phyloP scores from a whole-genome alignment of 2,113 vertebrate species.

The Osmerus eperlanus region DNA sequence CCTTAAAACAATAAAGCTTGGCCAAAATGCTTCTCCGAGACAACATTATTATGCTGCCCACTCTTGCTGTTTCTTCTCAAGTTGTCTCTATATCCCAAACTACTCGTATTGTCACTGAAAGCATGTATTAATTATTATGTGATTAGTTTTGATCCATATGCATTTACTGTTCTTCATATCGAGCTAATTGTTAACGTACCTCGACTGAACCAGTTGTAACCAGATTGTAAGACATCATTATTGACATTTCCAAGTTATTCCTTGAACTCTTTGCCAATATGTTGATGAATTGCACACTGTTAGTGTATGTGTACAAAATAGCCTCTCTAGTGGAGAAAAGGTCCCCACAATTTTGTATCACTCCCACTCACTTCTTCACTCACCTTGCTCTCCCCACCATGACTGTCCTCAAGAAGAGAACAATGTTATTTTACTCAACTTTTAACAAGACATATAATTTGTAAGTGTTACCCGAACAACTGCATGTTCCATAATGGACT shows the following conservation, averaged over 20 bases:
- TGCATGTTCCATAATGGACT: no score
- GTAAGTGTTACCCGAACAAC: no score
- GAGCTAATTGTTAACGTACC: not conserved
- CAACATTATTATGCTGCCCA: not conserved
- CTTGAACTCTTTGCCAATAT: not conserved
- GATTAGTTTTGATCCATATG: not conserved
- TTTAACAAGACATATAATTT: no score
- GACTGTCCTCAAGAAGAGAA: not conserved
- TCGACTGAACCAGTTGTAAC: slow-evolving; percentile 2
- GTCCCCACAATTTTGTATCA: slow-evolving; percentile 60
- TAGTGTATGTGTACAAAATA: not conserved
- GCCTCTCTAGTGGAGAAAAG: slow-evolving; percentile 22
- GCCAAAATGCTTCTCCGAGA: no score
- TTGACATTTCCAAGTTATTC: not conserved
- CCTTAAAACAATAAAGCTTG: no score
- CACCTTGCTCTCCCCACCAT: slow-evolving; percentile 37
- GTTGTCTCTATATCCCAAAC: slow-evolving; percentile 13
- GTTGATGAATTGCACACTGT: not conserved
- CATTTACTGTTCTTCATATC: no score
- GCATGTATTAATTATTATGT: not conserved
- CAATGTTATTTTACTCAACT: slow-evolving; percentile 11
- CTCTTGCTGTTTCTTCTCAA: not conserved
- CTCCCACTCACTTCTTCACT: slow-evolving; percentile 45
- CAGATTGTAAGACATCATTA: slow-evolving; percentile 8
- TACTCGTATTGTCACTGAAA: slow-evolving; percentile 3